Evolutionary conservation across 1,140 invertebrate species (phyloP).

Genomic region (Danaus melanippus): DNA sequence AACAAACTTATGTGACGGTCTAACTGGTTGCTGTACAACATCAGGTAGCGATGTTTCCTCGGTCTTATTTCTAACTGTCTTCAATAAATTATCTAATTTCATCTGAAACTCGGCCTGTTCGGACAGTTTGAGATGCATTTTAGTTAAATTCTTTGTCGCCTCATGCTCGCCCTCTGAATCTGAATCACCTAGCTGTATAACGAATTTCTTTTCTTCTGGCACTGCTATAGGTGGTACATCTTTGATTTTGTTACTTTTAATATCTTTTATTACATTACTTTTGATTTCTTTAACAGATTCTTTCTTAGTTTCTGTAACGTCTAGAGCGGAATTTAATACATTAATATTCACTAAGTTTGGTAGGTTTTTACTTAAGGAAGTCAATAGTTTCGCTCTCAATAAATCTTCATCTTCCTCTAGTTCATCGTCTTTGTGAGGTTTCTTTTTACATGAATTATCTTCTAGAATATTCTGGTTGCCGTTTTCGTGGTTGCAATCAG

Average conservation of each 20-base stretch:
- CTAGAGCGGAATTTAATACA: conserved; percentile 24
- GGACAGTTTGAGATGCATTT: conserved; percentile 68
- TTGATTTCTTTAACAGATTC: background rate
- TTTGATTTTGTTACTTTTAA: conserved; percentile 7
- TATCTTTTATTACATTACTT: too few species aligned
- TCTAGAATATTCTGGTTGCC: conserved; percentile 15
- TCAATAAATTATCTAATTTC: conserved; percentile 61
- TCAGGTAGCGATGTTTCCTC: conserved; percentile 47
- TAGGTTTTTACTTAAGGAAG: conserved; percentile 63
- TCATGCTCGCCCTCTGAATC: conserved; percentile 69
- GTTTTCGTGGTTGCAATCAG: conserved; percentile 19
- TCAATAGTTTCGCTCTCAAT: conserved; percentile 59
- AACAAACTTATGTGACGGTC: conserved; percentile 51
- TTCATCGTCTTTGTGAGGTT: conserved; percentile 38
- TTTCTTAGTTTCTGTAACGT: conserved; percentile 16
- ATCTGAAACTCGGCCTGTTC: conserved; percentile 60
- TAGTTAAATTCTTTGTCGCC: conserved; percentile 65
- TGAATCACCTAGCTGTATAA: conserved; percentile 61
- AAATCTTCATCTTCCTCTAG: conserved; percentile 67
- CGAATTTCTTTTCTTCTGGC: conserved; percentile 54
- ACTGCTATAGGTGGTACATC: conserved; percentile 14
- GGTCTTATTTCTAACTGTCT: conserved; percentile 55
- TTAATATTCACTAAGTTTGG: conserved; percentile 44
- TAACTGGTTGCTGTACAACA: conserved; percentile 35
- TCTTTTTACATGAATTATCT: conserved; percentile 10